A percentile compares a stretch with the other conserved stretches of the same genome.
Evolutionary conservation across 2,797 vertebrate species (phyloP).

Genomic region (Acanthurus leucopareius): DNA sequence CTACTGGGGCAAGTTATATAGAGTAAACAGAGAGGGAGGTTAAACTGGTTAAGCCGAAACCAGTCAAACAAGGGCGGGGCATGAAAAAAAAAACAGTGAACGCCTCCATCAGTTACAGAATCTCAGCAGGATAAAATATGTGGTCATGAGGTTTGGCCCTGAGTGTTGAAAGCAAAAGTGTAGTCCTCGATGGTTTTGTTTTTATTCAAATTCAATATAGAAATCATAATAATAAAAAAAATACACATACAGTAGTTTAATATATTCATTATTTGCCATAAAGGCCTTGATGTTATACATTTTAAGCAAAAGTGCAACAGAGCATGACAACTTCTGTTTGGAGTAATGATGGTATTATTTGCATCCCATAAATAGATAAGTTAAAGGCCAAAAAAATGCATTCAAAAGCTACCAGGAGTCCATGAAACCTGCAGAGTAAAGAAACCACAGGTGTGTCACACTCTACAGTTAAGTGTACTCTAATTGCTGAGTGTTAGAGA

Average conservation of each 20-base stretch:
- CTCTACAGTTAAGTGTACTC: background rate
- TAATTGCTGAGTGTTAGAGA: constrained; percentile 27
- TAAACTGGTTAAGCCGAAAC: constrained; percentile 91
- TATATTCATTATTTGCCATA: fast-evolving
- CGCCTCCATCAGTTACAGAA: constrained; percentile 58
- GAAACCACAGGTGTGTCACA: constrained; percentile 28
- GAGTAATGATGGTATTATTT: background rate
- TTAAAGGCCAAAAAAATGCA: background rate
- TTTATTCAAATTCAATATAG: background rate
- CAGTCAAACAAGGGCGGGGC: constrained; percentile 84
- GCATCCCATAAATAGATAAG: background rate
- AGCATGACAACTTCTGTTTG: background rate
- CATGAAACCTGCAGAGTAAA: background rate
- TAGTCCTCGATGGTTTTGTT: background rate
- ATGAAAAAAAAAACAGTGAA: constrained; percentile 64
- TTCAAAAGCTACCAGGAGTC: background rate
- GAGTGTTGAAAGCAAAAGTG: background rate
- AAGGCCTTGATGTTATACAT: background rate
- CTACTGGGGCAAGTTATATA: constrained; percentile 78
- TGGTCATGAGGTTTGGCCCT: constrained; percentile 48
- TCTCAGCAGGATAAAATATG: constrained; percentile 74
- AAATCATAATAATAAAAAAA: background rate
- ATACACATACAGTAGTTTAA: too few relatives aligned
- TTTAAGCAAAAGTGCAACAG: background rate
- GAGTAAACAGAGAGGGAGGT: constrained; percentile 85